Percentiles rank a stretch among this genome's conserved stretches.
Conservation (phyloP, 2,797 vertebrate species). For the Cheirogaleus major region DNA sequence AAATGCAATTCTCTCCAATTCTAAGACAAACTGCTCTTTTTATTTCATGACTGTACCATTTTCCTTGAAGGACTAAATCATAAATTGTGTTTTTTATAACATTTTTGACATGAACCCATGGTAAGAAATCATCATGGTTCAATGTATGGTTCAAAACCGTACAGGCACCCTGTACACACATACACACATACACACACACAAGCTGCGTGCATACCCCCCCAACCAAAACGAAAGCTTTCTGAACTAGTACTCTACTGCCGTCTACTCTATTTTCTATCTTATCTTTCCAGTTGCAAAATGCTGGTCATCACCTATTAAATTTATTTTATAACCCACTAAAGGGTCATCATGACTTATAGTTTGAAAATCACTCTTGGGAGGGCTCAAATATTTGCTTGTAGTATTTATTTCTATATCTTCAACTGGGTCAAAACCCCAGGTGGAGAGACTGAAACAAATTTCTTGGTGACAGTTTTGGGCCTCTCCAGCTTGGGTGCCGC, state of each 20-base stretch:
- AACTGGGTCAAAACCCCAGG: neutral
- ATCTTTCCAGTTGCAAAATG: neutral
- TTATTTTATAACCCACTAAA: neutral
- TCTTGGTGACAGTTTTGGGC: neutral
- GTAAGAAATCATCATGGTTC: neutral
- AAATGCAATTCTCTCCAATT: neutral
- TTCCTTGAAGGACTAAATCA: neutral
- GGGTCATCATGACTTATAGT: neutral
- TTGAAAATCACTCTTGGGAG: neutral
- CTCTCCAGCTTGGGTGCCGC: neutral
- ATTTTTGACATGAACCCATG: neutral
- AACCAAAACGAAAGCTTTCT: neutral
- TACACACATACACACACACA: neutral
- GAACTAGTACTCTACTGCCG: neutral
- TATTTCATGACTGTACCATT: neutral
- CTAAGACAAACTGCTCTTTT: neutral
- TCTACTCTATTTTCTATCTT: neutral
- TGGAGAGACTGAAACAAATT: neutral
- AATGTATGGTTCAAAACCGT: neutral
- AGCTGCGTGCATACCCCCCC: no score
- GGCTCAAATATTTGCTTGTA: neutral
- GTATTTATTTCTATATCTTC: neutral
- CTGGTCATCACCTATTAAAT: neutral
- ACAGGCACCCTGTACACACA: fast-evolving
- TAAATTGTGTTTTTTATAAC: neutral